A percentile compares a stretch with the other conserved stretches of the same genome.
Conservation (phyloP, 2,113 vertebrate genomes). For the Thermophis baileyi region DNA sequence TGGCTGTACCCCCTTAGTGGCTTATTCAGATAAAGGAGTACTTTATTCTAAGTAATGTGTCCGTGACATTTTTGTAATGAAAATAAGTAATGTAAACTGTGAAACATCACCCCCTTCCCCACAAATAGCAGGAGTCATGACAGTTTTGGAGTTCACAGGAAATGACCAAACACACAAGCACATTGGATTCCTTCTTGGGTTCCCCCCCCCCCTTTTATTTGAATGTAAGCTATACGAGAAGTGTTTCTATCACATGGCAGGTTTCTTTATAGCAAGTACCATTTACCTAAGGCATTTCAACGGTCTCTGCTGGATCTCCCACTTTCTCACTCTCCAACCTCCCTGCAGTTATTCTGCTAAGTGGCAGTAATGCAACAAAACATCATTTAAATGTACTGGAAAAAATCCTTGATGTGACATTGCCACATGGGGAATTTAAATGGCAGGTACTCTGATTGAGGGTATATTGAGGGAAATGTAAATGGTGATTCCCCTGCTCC, state of each 20-base stretch:
- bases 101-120: not conserved
- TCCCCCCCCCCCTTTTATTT: not conserved
- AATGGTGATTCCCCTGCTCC: not conserved
- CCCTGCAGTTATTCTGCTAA: not conserved
- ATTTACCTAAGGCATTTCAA: not conserved
- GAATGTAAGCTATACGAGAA: not conserved
- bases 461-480: not conserved
- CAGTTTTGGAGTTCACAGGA: not conserved
- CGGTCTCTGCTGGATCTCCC: not conserved
- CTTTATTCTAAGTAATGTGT: not conserved
- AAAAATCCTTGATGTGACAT: not conserved
- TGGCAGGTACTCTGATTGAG: not conserved
- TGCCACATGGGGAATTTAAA: not conserved
- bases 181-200: not conserved
- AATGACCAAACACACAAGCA: not conserved
- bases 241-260: not conserved
- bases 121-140: not conserved
- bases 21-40: not conserved
- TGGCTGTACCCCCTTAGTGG: not conserved
- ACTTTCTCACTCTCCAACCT: not conserved
- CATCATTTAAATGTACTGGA: not conserved
- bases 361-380: not conserved
- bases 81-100: not conserved
- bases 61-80: not conserved
- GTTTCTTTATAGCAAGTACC: not conserved